Evolutionary conservation across 2,113 vertebrate species (phyloP).

Genomic region (Nestor notabilis): DNA sequence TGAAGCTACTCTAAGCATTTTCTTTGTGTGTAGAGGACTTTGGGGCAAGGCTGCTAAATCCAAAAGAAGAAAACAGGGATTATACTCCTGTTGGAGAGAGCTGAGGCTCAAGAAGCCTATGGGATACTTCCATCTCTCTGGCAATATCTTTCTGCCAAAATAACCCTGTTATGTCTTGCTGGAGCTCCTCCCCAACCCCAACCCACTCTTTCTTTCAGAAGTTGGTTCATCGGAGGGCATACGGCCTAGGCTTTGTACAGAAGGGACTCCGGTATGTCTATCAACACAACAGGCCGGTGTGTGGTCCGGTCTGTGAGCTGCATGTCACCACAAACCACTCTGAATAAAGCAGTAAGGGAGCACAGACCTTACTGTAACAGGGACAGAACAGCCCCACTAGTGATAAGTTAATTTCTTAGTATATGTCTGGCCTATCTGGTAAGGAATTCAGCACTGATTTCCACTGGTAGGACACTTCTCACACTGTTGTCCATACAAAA

Average conservation of each 20-base stretch:
- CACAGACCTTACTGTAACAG: background rate
- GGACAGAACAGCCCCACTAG: background rate
- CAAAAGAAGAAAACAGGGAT: background rate
- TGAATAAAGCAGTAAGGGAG: background rate
- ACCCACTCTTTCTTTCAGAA: background rate
- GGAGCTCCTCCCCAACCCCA: background rate
- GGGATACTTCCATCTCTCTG: background rate
- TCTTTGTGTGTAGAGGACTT: background rate
- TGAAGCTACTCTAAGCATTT: background rate
- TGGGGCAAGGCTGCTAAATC: background rate
- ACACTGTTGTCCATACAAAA: background rate
- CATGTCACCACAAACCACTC: background rate
- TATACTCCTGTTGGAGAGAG: background rate
- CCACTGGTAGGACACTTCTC: background rate
- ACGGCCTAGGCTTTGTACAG: background rate
- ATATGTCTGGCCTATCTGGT: background rate
- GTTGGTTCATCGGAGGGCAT: background rate
- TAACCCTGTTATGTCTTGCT: background rate
- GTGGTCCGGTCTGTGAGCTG: background rate
- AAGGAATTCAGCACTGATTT: background rate
- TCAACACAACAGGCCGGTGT: background rate
- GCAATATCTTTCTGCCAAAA: background rate
- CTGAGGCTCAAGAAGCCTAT: background rate
- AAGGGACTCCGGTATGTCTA: background rate
- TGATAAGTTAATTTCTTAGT: background rate